A percentile compares a stretch with the other conserved stretches of the same genome.
These are phyloP conservation scores for Pentamera pediparva DNA, from an alignment of 53 echinoderm and acorn worm species.

Conservation along the genomic window DNA sequence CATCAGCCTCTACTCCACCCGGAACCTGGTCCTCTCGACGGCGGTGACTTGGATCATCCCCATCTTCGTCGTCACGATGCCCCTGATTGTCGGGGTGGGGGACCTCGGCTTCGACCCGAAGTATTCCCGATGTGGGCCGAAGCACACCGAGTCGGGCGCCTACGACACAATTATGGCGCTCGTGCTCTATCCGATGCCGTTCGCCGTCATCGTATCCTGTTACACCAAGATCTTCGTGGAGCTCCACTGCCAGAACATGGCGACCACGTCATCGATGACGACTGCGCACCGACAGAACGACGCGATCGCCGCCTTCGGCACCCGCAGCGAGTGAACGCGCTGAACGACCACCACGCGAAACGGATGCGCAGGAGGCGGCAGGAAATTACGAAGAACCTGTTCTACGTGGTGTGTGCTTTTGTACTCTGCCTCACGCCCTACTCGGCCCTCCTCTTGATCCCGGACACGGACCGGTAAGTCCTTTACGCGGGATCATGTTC, in stretches of 20 bases:
- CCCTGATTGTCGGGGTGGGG: constrained; percentile 54
- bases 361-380: constrained; percentile 47
- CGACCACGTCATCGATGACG: neutral
- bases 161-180: constrained; percentile 57
- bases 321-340: neutral
- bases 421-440: constrained; percentile 75
- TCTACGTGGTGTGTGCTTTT: constrained; percentile 78
- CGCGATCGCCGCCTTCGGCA: neutral
- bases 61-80: constrained; percentile 40
- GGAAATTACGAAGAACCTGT: constrained; percentile 73
- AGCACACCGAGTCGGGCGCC: constrained; percentile 44
- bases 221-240: constrained; percentile 54
- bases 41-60: constrained; percentile 67
- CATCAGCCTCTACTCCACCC: constrained; percentile 47
- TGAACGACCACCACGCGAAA: neutral
- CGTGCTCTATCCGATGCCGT: constrained; percentile 60
- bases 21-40: constrained; percentile 53
- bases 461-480: constrained; percentile 57
- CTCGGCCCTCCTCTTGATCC: constrained; percentile 38
- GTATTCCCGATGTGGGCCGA: constrained; percentile 64
- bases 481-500: constrained; percentile 71
- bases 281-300: neutral
- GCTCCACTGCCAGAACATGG: constrained; percentile 58
- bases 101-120: constrained; percentile 72
- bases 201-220: constrained; percentile 61